phyloP scores from a whole-genome alignment of 2,797 vertebrate genomes.

The Liparis tanakae region DNA sequence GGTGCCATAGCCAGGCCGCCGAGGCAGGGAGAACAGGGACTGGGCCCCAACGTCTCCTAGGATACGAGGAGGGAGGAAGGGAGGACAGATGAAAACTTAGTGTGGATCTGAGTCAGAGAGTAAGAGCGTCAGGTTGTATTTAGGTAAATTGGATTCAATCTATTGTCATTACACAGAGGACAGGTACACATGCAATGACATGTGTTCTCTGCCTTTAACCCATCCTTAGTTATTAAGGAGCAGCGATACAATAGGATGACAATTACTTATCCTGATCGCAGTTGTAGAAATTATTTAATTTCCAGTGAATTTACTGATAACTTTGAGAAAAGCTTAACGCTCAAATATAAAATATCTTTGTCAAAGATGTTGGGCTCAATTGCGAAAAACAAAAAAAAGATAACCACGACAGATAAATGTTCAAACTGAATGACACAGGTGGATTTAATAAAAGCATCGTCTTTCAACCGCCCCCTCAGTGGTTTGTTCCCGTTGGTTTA shows the following conservation, averaged over 20 bases:
- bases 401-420: not conserved
- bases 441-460: no score
- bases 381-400: no score
- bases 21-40: constrained; percentile 96
- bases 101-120: not conserved
- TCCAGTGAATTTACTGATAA: not conserved
- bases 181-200: no score
- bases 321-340: not conserved
- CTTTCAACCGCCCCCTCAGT: not conserved
- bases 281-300: not conserved
- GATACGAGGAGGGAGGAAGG: not conserved
- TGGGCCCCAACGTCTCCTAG: constrained; percentile 95
- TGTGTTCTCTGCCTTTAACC: no score
- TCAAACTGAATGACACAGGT: no score
- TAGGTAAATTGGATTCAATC: no score
- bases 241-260: no score
- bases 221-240: no score
- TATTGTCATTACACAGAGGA: no score
- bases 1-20: constrained; percentile 99
- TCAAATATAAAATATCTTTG: not conserved
- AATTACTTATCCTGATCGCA: no score
- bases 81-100: not conserved
- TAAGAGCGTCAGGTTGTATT: no score
- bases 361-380: not conserved
- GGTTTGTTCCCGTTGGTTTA: not conserved